Evolutionary conservation across 2,113 vertebrate species (phyloP), one percentile per base, ranked within the genome.

Genomic region (Syngnathoides biaculeatus): DNA sequence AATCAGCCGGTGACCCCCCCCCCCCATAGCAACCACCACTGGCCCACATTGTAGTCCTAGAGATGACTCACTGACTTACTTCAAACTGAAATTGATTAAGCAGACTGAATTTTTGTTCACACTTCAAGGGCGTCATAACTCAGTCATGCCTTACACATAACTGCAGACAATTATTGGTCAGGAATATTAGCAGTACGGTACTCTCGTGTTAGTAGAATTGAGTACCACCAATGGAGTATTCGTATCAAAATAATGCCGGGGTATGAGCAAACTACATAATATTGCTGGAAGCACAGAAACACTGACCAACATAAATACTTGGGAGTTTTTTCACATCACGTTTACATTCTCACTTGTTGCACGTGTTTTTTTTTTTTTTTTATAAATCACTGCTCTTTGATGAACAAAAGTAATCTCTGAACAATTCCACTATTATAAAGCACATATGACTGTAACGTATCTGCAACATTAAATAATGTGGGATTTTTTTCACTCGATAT

Each of bases 41-140:
- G 4, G 35, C 71, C 79, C 42, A 22, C 43, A 52, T 65, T 65
- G 40, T 8, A 35, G 47, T 30, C 38, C 56, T 24, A 62, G n/a
- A 66, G 42, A 71, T 56, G 45, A 68, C 56, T 68, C 65, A 81
- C 50, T 42, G 59, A 39, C 70, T 73, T 35, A 64, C 55, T 57
- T 50, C 22, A 69, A 57, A 22, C 75, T 61, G 56, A 57, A 20
- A 78, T 42, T 61, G 56, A 82, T 60, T 60, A 40, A 59, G 81
- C 73, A 24, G 59, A 80, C 30, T 60, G 61, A 70, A 62, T 77
- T 69, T 73, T 73, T 63, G 22, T 63, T 75, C 52, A 56, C 68
- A 69, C 20, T 71, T 69, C 60, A 50, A 61, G 67, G 35, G 65
- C 63, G 55, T 4, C 19, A 15, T 68, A 59, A 76, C 30, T 22